Conservation (phyloP, 2,888 invertebrate genomes). For the Acanthosepion pharaonis region DNA sequence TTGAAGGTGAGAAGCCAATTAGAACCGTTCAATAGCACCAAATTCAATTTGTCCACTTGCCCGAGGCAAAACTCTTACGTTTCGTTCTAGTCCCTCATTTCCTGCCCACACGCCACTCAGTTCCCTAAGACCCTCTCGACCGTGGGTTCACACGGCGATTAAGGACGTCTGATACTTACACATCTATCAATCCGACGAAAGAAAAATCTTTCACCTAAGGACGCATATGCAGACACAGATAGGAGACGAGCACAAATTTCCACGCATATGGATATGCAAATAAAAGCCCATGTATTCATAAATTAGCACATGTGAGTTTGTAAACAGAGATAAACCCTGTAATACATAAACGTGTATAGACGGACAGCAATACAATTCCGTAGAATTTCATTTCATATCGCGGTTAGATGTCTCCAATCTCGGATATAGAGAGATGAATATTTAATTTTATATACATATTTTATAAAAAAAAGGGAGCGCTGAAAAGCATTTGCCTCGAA, state of each 20-base stretch:
- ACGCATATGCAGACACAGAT: neutral
- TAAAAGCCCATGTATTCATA: too few species aligned
- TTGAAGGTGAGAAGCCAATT: constrained; percentile 33
- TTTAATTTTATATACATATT: too few species aligned
- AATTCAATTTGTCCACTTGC: constrained; percentile 22
- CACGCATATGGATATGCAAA: too few species aligned
- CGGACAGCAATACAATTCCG: neutral
- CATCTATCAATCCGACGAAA: too few species aligned
- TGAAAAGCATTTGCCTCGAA: too few species aligned
- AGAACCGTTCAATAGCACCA: neutral
- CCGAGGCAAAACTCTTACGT: neutral
- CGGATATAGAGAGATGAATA: too few species aligned
- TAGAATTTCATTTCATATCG: neutral
- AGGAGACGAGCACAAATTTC: neutral
- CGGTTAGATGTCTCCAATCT: too few species aligned
- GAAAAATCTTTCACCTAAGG: neutral
- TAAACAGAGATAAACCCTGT: too few species aligned
- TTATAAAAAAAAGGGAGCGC: too few species aligned
- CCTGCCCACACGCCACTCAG: neutral
- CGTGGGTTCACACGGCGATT: neutral
- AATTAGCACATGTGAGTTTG: too few species aligned
- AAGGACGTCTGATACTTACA: neutral
- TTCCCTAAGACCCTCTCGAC: neutral
- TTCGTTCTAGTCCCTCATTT: neutral
- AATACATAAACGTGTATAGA: neutral